phyloP scores from a whole-genome alignment of 2,113 vertebrate genomes.

The Empidonax traillii region DNA sequence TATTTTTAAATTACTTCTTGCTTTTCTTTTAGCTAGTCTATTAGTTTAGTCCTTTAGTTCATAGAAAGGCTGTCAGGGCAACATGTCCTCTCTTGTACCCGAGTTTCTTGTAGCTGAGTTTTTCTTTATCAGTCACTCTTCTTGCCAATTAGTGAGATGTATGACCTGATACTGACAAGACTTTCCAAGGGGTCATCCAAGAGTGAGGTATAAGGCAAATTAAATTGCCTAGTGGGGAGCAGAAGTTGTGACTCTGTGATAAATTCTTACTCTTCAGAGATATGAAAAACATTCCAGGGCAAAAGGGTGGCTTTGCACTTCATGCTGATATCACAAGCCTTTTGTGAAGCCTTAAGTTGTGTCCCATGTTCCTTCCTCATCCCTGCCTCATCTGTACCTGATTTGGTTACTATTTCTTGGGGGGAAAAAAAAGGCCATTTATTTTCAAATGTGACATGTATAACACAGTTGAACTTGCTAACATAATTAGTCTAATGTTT shows the following conservation, averaged over 20 bases:
- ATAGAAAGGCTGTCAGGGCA: background rate
- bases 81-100: background rate
- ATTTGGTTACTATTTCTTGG: background rate
- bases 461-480: background rate
- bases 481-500: background rate
- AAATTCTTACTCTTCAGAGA: background rate
- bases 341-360: background rate
- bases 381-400: background rate
- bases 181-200: background rate
- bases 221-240: background rate
- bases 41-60: background rate
- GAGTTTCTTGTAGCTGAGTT: background rate
- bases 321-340: background rate
- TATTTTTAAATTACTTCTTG: background rate
- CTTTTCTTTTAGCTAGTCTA: background rate
- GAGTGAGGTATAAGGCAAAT: background rate
- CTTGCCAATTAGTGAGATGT: background rate
- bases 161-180: background rate
- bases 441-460: background rate
- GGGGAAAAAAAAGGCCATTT: background rate
- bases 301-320: background rate
- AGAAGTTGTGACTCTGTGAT: background rate
- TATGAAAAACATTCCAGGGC: background rate
- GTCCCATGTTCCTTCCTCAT: background rate
- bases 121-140: background rate